Evolutionary conservation across 2,888 invertebrate species (phyloP).

Genomic region (Lottia gigantea): DNA sequence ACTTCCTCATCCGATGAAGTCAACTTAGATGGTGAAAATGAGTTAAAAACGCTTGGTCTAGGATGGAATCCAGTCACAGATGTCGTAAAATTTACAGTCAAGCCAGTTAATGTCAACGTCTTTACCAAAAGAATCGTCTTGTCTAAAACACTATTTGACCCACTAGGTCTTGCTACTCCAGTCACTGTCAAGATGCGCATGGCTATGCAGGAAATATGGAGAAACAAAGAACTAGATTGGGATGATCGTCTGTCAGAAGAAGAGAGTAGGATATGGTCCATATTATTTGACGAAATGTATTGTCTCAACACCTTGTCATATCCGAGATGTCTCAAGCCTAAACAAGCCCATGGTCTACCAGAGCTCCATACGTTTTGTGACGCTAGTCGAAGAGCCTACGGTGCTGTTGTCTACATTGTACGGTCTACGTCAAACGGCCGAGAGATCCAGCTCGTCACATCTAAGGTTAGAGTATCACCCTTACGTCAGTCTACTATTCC

Average conservation of each 20-base stretch:
- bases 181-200: slow-evolving; percentile 10
- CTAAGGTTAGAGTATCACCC: slow-evolving; percentile 18
- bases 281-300: slow-evolving; percentile 5
- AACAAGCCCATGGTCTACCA: not conserved
- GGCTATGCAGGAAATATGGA: slow-evolving; percentile 19
- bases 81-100: slow-evolving; percentile 3
- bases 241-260: slow-evolving; percentile 11
- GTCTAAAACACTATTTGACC: slow-evolving; percentile 13
- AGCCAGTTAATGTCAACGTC: not conserved
- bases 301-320: not conserved
- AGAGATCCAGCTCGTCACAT: slow-evolving; percentile 1
- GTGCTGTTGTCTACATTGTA: slow-evolving; percentile 7
- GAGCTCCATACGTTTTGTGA: slow-evolving; percentile 14
- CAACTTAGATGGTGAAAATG: not conserved
- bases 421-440: not conserved
- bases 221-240: slow-evolving; percentile 13
- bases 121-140: slow-evolving; percentile 10
- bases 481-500: slow-evolving; percentile 15
- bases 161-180: slow-evolving; percentile 3
- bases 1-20: not conserved
- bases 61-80: not conserved
- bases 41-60: slow-evolving; percentile 15
- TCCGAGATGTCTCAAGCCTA: slow-evolving; percentile 14
- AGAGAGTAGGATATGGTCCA: slow-evolving; percentile 9
- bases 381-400: slow-evolving; percentile 4